Percentiles rank a stretch among this genome's conserved stretches.
Conservation (phyloP, 1,140 invertebrate genomes). For the Lasaia peninsularis region DNA sequence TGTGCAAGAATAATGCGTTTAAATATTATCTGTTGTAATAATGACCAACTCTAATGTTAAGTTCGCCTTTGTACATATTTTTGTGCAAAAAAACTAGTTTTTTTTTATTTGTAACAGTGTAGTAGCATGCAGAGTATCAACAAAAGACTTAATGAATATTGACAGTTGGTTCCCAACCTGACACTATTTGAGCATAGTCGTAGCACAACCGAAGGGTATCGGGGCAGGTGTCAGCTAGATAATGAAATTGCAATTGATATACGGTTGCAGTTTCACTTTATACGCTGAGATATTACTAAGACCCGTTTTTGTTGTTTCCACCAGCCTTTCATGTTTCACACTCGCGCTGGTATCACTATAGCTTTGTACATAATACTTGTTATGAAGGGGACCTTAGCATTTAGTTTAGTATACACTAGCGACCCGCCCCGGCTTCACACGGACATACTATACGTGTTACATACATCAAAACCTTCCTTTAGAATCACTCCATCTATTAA, state of each 20-base stretch:
- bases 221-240: constrained; percentile 47
- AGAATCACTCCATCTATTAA: too few species aligned
- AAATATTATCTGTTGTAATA: too few species aligned
- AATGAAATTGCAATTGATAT: constrained; percentile 68
- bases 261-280: constrained; percentile 60
- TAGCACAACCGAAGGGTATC: constrained; percentile 19
- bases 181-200: constrained; percentile 12
- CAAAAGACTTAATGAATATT: background rate
- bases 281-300: constrained; percentile 41
- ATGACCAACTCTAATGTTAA: too few species aligned
- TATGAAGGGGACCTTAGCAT: background rate
- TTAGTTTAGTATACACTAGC: too few species aligned
- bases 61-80: too few species aligned
- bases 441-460: too few species aligned
- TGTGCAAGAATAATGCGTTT: too few species aligned
- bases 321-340: constrained; percentile 60
- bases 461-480: too few species aligned
- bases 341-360: constrained; percentile 18
- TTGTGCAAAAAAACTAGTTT: too few species aligned
- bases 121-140: too few species aligned
- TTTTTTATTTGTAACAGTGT: too few species aligned
- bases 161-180: background rate
- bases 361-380: background rate
- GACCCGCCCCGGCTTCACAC: too few species aligned
- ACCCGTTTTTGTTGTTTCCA: constrained; percentile 55